Base-by-base conservation (phyloP, 2,888 invertebrate species). In the Oscheius myriophilus region DNA sequence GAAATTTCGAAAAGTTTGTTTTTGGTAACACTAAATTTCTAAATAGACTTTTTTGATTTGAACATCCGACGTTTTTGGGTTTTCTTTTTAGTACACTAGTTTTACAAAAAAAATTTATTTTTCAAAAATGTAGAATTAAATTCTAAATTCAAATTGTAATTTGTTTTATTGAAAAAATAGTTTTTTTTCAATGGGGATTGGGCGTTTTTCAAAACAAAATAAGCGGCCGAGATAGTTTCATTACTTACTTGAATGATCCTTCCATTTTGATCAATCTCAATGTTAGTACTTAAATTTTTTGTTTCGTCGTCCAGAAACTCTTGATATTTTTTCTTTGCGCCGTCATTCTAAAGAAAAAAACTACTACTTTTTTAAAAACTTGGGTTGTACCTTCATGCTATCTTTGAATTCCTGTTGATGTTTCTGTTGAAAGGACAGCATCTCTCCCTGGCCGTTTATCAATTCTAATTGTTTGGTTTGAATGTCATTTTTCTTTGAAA, bases 191-290 rank as follows among this genome's bases (percentile, higher is more conserved):
- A n/a, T n/a, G n/a, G n/a, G n/a, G n/a, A n/a, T n/a, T n/a, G n/a
- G n/a, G n/a, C n/a, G n/a, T n/a, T n/a, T n/a, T n/a, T n/a, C n/a
- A n/a, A n/a, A n/a, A n/a, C n/a, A n/a, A n/a, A n/a, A n/a, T n/a
- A 33, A n/a, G n/a, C n/a, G 33, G 33, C 33, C 33, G 33, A 33
- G 4, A 33, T 33, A n/a, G 33, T 33, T 33, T 33, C 26, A 16
- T 45, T n/a, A 25, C n/a, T n/a, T n/a, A 23, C 46, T 16, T 46
- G 43, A 26, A 46, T 65, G n/a, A 65, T 65, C 26, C 55, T n/a
- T 11, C 45, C 45, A 26, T 65, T 55, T 45, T 65, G 54, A 33
- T 65, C 45, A 21, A 46, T 54, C n/a, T 7, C 12, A 14, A 6
- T 6, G 25, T 4, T 51, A 42, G 26, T 25, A n/a, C 54, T 23